phyloP scores from a whole-genome alignment of 2,797 vertebrate genomes.

The Falco berigora region DNA sequence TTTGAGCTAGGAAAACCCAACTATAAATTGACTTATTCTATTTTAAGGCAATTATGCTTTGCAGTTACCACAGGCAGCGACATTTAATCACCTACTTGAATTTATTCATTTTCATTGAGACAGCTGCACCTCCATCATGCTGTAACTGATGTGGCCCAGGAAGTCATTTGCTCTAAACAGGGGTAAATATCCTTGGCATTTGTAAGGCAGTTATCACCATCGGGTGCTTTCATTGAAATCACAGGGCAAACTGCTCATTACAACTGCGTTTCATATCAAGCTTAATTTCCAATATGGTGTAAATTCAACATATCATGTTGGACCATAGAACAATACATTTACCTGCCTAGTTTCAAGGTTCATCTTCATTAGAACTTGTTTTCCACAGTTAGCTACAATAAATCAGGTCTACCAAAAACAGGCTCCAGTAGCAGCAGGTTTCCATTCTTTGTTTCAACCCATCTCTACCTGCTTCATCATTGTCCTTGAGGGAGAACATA shows the following conservation, averaged over 20 bases:
- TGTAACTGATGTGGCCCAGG: not conserved
- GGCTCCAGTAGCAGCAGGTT: not conserved
- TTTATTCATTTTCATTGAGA: not conserved
- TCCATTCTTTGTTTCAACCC: not conserved
- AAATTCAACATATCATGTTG: not conserved
- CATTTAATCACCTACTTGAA: not conserved
- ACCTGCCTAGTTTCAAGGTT: not conserved
- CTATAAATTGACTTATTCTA: not conserved
- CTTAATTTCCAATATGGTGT: not conserved
- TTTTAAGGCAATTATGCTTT: not conserved
- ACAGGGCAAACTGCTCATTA: not conserved
- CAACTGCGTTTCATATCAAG: not conserved
- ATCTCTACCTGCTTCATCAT: conserved; percentile 35
- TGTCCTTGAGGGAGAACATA: conserved; percentile 57
- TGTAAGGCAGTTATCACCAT: not conserved
- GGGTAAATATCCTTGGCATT: not conserved
- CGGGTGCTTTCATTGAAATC: not conserved
- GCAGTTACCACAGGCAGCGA: not conserved
- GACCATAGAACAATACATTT: not conserved
- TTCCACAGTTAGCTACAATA: not conserved
- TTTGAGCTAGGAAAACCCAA: not conserved
- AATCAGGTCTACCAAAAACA: not conserved
- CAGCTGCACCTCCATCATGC: not conserved
- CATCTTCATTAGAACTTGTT: conserved; percentile 24
- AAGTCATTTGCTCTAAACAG: not conserved